Evolutionary conservation across 1,140 invertebrate genomes (phyloP), one percentile per base, ranked within the genome.

Genomic region (Teleogryllus occipitalis): DNA sequence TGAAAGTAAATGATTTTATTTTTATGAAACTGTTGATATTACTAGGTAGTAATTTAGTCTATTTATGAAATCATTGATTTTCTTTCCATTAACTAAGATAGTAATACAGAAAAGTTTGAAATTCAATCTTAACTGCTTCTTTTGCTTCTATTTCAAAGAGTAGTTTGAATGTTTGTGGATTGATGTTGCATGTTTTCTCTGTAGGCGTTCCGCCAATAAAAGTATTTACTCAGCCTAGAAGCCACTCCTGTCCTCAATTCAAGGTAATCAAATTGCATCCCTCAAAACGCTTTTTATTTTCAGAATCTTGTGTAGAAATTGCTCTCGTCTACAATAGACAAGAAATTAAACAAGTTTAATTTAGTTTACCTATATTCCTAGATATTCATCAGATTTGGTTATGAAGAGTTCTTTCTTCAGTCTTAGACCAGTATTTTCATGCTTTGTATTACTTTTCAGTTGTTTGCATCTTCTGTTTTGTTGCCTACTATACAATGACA

Each of bases 171-270:
- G 54, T 65, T 65, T 65, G 54, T 65, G 54, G 49, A 73, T 78
- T 78, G 77, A 78, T 78, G 77, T 78, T 72, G 77, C 77, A 78
- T 72, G 77, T 78, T 54, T 78, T 78, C n/a, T 78, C 65, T 78
- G 77, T 78, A 48, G 46, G 48, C 39, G 77, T 48, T 78, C n/a
- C 76, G 39, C 76, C 46, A 76, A 39, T 76, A 76, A 47, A 65
- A 65, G 54, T 65, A 65, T 65, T 65, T 65, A 14, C 54, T 65
- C 54, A 14, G 54, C 54, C 54, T 65, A 65, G 54, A 65, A 65
- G 54, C 18, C 54, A 14, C 54, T 14, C 54, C 54, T 65, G 54
- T 18, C 54, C 54, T 18, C 54, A 65, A 18, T 65, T 65, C 54
- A 10, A 65, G 54, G 54, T 65, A 65, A 65, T 65, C 18, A 65